Base-by-base conservation (phyloP, 2,797 vertebrate species). In the Scarus forsteni region DNA sequence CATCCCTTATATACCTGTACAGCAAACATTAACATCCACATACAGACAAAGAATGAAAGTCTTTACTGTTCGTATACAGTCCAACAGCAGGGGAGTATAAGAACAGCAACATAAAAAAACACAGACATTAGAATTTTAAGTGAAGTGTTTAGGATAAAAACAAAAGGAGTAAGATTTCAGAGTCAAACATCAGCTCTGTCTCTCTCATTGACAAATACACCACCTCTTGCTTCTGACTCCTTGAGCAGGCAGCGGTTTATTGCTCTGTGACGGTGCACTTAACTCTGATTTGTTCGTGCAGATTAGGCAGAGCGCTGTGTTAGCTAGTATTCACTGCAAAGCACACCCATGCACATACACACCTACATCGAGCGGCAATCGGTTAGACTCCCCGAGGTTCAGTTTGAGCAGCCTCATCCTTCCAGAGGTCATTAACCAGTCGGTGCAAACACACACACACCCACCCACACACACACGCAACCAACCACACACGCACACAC, bases 361-460 rank as follows among this genome's bases (percentile, higher is more conserved):
- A 77, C 49, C 12, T 59, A 19, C 18, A 50, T 11, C 64, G 16
- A 39, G 19, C 65, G n/a, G 69, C 65, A 73, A 88, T 81, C 15
- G 54, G 62, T 84, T 56, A 60, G 73, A 83, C 84, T 86, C 89
- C 92, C 90, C 9, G 51, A 84, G 89, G 89, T 90, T 92, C 75
- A 54, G 65, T 79, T 81, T 84, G 79, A 92, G 89, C 89, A 75
- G 85, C 66, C 86, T 91, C 89, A 83, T 92, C 80, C 80, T 84
- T 87, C 75, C 73, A 90, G 76, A 88, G 87, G 81, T 85, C 86
- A 92, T 92, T 92, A 91, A 66, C 42, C 35, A 85, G 80, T 77
- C 69, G 13, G 76, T 50, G 64, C 70, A 67, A 69, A 53, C 18
- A 60, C 58, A 62, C 18, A 53, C 5, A 56, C 59, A 72, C 50